phyloP scores from a whole-genome alignment of 2,797 vertebrate genomes.

The Falco biarmicus region DNA sequence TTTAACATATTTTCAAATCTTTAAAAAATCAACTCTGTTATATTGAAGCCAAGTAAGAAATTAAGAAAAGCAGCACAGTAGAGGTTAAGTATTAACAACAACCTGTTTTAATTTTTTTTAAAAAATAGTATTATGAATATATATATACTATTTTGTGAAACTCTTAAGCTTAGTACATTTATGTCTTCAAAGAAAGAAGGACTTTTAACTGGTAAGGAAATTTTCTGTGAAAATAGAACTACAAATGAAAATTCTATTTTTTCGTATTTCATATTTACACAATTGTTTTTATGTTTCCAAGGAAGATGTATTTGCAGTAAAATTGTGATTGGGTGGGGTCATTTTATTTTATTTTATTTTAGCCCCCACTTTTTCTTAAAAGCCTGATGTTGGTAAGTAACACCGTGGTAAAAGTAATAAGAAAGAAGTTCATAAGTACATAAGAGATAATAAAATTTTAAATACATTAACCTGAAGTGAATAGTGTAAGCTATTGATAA shows the following conservation, averaged over 20 bases:
- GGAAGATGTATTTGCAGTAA: background rate
- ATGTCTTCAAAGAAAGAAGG: background rate
- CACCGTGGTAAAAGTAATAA: background rate
- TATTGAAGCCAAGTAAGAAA: background rate
- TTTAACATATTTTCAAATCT: background rate
- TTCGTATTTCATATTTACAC: background rate
- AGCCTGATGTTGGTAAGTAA: background rate
- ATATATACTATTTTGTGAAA: rapidly evolving
- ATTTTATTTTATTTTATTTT: background rate
- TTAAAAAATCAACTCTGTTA: background rate
- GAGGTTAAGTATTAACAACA: background rate
- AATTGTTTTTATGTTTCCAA: background rate
- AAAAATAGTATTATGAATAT: background rate
- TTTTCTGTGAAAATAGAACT: background rate
- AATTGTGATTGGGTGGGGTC: rapidly evolving
- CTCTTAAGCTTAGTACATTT: background rate
- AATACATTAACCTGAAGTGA: background rate
- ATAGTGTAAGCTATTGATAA: background rate
- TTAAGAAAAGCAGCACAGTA: background rate
- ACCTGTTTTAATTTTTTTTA: background rate
- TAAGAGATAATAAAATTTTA: background rate
- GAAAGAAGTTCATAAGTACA: background rate
- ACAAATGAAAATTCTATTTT: background rate
- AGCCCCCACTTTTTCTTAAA: rapidly evolving
- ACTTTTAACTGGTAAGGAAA: background rate